These are phyloP conservation scores for Sialis lutaria DNA, from an alignment of 2,888 invertebrate species.

Conservation along the genomic window DNA sequence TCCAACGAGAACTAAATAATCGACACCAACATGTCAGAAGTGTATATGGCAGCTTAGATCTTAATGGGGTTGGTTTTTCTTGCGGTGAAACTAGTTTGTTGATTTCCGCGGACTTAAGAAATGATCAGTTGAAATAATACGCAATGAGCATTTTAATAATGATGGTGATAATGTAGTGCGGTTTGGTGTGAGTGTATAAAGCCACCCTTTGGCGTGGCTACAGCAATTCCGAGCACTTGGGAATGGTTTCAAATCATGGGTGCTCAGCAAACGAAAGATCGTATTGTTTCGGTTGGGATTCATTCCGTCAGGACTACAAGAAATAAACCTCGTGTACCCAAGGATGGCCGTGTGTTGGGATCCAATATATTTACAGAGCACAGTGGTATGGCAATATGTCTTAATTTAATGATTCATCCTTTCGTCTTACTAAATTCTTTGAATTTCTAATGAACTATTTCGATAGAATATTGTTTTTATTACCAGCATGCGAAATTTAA, in stretches of 20 bases:
- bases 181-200: slow-evolving; percentile 12
- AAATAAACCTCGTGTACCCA: slow-evolving; percentile 55
- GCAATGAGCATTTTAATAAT: slow-evolving; percentile 1
- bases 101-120: too few species aligned
- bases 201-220: slow-evolving; percentile 21
- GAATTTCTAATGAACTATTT: too few species aligned
- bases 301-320: slow-evolving; percentile 54
- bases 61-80: slow-evolving; percentile 1
- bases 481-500: too few species aligned
- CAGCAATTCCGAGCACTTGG: slow-evolving; percentile 19
- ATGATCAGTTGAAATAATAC: too few species aligned
- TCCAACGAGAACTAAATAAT: slow-evolving; percentile 29
- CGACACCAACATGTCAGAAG: slow-evolving; percentile 34
- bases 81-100: too few species aligned
- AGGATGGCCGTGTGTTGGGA: slow-evolving; percentile 70
- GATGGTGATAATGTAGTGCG: slow-evolving; percentile 10
- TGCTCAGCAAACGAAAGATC: slow-evolving; percentile 87
- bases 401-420: too few species aligned
- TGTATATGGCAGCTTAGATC: slow-evolving; percentile 6
- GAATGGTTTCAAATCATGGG: slow-evolving; percentile 47
- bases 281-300: slow-evolving; percentile 54
- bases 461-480: too few species aligned
- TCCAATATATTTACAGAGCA: slow-evolving; percentile 91
- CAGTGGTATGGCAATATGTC: slow-evolving; percentile 53
- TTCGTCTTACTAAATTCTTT: too few species aligned